Base-by-base conservation (phyloP, 1,140 invertebrate genomes). In the Chelonus insularis region DNA sequence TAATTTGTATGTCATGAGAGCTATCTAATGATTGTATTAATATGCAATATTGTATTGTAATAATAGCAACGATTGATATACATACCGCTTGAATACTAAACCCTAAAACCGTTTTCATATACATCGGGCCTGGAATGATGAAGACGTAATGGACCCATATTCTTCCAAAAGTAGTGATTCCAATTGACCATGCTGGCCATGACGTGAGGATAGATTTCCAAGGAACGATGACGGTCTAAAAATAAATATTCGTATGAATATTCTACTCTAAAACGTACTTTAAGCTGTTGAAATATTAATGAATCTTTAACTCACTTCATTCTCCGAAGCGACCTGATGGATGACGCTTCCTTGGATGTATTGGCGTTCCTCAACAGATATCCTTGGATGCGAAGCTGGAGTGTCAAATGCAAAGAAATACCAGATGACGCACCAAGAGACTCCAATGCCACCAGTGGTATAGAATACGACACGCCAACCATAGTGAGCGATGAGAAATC, bases 101-200 rank as follows among this genome's bases (percentile, higher is more conserved):
- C 20, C 86, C 86, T 32, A 89, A 76, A 36, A 90, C 83, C 41
- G 84, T 84, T 70, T 88, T 88, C 85, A 89, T 89, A 68, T 89
- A 90, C 68, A 84, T 84, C n/a, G 88, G 88, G 20, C 88, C 88
- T 36, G 83, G 82, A 65, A 88, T 86, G 66, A 90, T 89, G 65
- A 89, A 89, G 16, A 87, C 83, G 68, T 89, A 90, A 72, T 89
- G 87, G 1, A 89, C 84, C 86, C 88, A 90, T 72, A 90, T 89
- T 57, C 88, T 79, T 14, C 88, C 88, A 66, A 89, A 89, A 0
- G 88, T 89, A 0, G 88, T 90, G 32, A 89, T 84, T 5, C 84
- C 86, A 67, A 95, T 91, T 0, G 92, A 88, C 91, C 91, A 94
- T 3, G 91, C 89, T 7, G 93, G 89, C 59, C 84, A 71, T 0